These are phyloP conservation scores for Notodonta dromedarius DNA, from an alignment of 2,888 invertebrate genomes.

Conservation along the genomic window DNA sequence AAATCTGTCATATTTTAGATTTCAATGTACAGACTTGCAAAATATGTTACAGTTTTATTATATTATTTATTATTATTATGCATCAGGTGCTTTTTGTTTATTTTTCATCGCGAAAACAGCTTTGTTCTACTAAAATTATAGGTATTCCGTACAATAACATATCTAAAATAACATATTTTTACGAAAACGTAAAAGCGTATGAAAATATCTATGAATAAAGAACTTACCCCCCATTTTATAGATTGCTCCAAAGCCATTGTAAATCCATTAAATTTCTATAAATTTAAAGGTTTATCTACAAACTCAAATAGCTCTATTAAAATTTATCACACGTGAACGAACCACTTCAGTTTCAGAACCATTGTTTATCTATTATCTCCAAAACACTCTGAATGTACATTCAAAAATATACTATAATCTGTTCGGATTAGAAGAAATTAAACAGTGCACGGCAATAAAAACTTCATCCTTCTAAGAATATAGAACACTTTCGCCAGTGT, in stretches of 20 bases:
- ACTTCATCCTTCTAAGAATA: conserved; percentile 72
- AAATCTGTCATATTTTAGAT: not conserved
- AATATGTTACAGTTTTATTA: not conserved
- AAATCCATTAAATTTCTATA: too few species aligned
- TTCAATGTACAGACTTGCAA: not conserved
- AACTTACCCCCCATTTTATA: too few species aligned
- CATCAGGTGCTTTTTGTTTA: too few species aligned
- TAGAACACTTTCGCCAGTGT: conserved; percentile 74
- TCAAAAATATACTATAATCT: conserved; percentile 42
- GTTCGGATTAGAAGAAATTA: conserved; percentile 66
- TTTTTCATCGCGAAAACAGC: too few species aligned
- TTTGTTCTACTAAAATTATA: too few species aligned
- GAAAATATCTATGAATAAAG: too few species aligned
- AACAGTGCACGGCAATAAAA: conserved; percentile 68
- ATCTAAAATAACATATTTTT: too few species aligned
- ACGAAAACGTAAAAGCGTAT: too few species aligned
- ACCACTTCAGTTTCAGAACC: conserved; percentile 11
- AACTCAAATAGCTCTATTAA: not conserved
- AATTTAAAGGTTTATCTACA: too few species aligned
- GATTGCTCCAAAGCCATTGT: too few species aligned
- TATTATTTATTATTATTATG: not conserved
- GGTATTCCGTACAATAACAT: too few species aligned
- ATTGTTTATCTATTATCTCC: conserved; percentile 31
- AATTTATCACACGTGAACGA: not conserved
- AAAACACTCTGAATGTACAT: conserved; percentile 19